Base-by-base conservation (phyloP, 2,797 vertebrate genomes). In the Tiaroga cobitis region DNA sequence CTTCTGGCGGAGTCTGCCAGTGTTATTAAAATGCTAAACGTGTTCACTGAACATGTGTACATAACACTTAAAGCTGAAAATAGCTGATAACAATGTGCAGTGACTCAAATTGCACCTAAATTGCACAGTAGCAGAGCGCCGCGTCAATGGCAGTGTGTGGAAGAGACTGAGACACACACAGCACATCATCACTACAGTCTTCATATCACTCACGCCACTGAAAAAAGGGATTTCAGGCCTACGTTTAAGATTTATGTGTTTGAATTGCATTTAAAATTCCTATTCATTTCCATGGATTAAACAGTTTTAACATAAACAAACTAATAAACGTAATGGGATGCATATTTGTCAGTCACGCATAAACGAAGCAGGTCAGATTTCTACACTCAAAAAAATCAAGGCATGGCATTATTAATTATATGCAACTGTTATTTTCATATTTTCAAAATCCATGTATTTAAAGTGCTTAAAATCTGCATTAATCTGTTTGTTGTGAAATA, bases 11-110 rank as follows among this genome's bases (percentile, higher is more conserved):
- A 73, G 70, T 75, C 88, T 89, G 85, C 76, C 21, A 69, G 41
- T 56, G 85, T 80, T 81, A 87, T 89, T 86, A 69, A 73, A 85
- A 82, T 78, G 41, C 74, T 82, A 77, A 85, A 75, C 61, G 54
- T 59, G 78, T 63, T 87, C 59, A 9, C 41, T 54, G 68, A 80
- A 82, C 15, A 80, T 43, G 65, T 74, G 80, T 81, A 82, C 82
- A 80, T 80, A 43, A 41, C 68, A 85, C 75, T 82, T 86, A 78
- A 82, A 76, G 78, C 69, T 29, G 51, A 59, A 79, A 89, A 88
- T 85, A 86, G 83, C 46, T 69, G 37, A 76, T 87, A 77, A 88
- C 85, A 86, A 76, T 81, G 83, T 56, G 67, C 67, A 59, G 43
- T 70, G 65, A 61, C 68, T 59, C 80, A 82, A 61, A 81, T 39